Conservation (phyloP, 2,888 invertebrate species). For the Xiphydria camelus region DNA sequence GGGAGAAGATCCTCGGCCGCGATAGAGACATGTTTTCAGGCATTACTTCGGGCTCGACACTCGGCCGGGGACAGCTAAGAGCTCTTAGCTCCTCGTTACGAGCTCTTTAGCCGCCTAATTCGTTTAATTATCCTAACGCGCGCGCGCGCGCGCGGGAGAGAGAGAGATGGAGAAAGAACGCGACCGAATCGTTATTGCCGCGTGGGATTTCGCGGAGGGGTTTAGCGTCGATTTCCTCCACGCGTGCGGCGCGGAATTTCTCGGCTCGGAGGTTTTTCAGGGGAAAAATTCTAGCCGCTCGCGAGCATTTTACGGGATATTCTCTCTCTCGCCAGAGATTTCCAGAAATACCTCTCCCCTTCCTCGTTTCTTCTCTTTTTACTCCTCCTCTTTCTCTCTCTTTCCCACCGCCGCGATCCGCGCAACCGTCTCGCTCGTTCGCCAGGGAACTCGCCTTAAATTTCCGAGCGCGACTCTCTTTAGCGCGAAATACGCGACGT, state of each 20-base stretch:
- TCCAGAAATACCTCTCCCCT: neutral
- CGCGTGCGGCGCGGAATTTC: too few species aligned
- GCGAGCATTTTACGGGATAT: too few species aligned
- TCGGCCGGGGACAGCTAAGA: constrained; percentile 53
- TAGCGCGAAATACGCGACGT: constrained; percentile 49
- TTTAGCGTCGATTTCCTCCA: too few species aligned
- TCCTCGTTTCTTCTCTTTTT: constrained; percentile 11
- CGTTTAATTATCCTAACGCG: constrained; percentile 11
- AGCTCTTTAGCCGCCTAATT: constrained; percentile 25
- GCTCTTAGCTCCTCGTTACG: constrained; percentile 51
- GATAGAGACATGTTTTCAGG: constrained; percentile 57
- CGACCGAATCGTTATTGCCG: too few species aligned
- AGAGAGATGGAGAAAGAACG: too few species aligned
- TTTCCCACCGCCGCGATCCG: neutral
- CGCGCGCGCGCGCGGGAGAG: too few species aligned
- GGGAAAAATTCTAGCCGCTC: too few species aligned
- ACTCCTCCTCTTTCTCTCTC: neutral
- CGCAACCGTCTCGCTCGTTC: neutral
- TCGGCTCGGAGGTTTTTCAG: too few species aligned
- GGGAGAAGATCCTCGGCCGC: constrained; percentile 42
- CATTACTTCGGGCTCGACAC: constrained; percentile 25
- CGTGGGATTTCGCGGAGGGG: too few species aligned
- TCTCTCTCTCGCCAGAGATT: too few species aligned
- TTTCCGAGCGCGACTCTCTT: constrained; percentile 33
- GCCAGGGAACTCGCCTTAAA: neutral